phyloP scores from a whole-genome alignment of 2,888 invertebrate species.

The Metellina segmentata region DNA sequence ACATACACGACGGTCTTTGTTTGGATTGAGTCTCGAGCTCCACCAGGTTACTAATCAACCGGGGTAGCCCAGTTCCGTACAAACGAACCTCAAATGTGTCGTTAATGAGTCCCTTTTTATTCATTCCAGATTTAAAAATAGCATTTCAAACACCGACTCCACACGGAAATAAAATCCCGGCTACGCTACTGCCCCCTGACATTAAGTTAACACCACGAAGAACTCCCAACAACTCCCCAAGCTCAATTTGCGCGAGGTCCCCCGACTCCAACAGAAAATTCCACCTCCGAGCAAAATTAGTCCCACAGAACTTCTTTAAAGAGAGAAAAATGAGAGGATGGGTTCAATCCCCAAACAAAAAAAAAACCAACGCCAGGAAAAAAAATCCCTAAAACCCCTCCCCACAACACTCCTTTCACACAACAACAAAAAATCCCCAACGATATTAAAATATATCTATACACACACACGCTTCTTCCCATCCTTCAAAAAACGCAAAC shows the following conservation, averaged over 20 bases:
- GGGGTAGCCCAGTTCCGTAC: too few relatives aligned
- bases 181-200: too few relatives aligned
- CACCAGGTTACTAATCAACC: too few relatives aligned
- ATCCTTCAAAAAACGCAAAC: slow-evolving; percentile 22
- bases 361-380: slow-evolving; percentile 1
- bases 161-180: too few relatives aligned
- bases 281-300: slow-evolving; percentile 58
- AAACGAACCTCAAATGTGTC: too few relatives aligned
- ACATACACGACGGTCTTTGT: too few relatives aligned
- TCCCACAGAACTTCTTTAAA: slow-evolving; percentile 50
- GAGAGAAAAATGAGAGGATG: slow-evolving; percentile 17
- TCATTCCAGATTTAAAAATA: not conserved
- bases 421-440: slow-evolving; percentile 34
- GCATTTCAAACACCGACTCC: not conserved
- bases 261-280: slow-evolving; percentile 21
- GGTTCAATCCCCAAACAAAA: slow-evolving; percentile 7
- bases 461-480: not conserved
- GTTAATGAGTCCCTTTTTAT: not conserved
- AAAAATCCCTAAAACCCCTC: slow-evolving; percentile 5
- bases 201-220: too few relatives aligned
- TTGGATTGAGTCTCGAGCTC: too few relatives aligned
- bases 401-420: not conserved
- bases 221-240: not conserved
- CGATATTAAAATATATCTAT: slow-evolving; percentile 63
- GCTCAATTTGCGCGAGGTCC: slow-evolving; percentile 33